Evolutionary conservation across 2,888 invertebrate species (phyloP).

Genomic region (Omphaloscelis lunosa): DNA sequence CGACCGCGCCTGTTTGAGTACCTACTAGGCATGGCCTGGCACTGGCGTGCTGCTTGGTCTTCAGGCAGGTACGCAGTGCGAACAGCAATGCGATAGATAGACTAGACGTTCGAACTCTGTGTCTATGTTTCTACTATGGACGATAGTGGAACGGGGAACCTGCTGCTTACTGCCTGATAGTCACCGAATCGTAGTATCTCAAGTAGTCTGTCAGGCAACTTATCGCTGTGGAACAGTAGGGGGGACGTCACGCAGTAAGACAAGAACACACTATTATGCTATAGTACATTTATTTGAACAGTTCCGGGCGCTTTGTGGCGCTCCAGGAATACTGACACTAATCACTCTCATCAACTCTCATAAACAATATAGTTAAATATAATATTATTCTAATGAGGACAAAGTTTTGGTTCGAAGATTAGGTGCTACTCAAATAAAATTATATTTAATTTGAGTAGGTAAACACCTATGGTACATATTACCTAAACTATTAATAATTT

Average conservation of each 20-base stretch:
- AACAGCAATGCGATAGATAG: no score
- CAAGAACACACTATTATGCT: conserved; percentile 15
- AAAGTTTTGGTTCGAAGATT: conserved; percentile 24
- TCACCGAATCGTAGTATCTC: no score
- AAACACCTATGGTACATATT: neutral
- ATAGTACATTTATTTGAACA: conserved; percentile 38
- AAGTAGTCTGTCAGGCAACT: neutral
- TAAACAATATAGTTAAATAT: conserved; percentile 4
- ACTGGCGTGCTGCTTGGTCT: no score
- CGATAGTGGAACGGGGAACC: neutral
- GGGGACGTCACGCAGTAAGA: conserved; percentile 2
- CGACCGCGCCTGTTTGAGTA: no score
- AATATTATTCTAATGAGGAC: conserved; percentile 24
- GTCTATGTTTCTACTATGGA: no score
- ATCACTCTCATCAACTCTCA: conserved; percentile 19
- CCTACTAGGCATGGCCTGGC: no score
- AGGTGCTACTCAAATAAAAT: conserved; percentile 24
- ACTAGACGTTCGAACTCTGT: no score
- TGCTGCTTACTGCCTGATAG: neutral
- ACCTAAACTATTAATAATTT: conserved; percentile 11
- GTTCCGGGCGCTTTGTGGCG: neutral
- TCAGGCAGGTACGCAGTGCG: no score
- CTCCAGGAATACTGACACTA: neutral
- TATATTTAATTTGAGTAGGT: conserved; percentile 10
- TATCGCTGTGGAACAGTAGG: neutral